A percentile compares a stretch with the other conserved stretches of the same genome.
Conservation (phyloP, 2,888 invertebrate species). For the Molanna angustata region DNA sequence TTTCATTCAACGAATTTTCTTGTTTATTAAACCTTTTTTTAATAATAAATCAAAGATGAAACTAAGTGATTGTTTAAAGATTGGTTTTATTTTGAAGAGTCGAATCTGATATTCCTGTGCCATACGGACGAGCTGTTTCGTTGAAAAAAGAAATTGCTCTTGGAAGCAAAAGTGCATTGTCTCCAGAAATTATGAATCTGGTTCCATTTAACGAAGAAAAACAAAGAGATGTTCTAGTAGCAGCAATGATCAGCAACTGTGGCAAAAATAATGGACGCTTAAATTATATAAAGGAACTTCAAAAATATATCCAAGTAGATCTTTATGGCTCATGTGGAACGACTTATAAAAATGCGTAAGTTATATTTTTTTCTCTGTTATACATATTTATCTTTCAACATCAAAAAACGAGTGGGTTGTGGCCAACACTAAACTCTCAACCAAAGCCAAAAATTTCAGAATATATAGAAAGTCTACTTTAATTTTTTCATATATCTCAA, state of each 20-base stretch:
- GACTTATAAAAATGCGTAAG: too few species aligned
- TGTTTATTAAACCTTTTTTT: too few species aligned
- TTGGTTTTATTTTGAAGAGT: background rate
- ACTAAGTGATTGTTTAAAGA: background rate
- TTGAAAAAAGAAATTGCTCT: background rate
- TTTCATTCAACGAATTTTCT: too few species aligned
- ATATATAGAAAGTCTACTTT: too few species aligned
- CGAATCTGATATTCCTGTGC: constrained; percentile 63
- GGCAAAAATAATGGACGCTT: constrained; percentile 44
- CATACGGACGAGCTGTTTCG: constrained; percentile 59
- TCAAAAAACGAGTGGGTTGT: too few species aligned
- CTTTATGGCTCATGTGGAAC: constrained; percentile 58
- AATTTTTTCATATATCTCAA: too few species aligned
- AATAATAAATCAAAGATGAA: too few species aligned
- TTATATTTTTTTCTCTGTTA: too few species aligned
- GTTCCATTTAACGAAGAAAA: constrained; percentile 47
- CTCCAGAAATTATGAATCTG: background rate
- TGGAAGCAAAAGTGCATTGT: background rate
- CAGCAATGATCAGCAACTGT: constrained; percentile 62
- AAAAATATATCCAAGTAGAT: constrained; percentile 57
- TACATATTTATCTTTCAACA: too few species aligned
- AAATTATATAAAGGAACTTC: constrained; percentile 54
- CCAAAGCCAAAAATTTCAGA: too few species aligned
- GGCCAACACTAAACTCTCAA: too few species aligned
- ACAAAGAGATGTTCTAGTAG: constrained; percentile 46